Base-by-base conservation (phyloP, 2,797 vertebrate species). In the Molossus molossus region DNA sequence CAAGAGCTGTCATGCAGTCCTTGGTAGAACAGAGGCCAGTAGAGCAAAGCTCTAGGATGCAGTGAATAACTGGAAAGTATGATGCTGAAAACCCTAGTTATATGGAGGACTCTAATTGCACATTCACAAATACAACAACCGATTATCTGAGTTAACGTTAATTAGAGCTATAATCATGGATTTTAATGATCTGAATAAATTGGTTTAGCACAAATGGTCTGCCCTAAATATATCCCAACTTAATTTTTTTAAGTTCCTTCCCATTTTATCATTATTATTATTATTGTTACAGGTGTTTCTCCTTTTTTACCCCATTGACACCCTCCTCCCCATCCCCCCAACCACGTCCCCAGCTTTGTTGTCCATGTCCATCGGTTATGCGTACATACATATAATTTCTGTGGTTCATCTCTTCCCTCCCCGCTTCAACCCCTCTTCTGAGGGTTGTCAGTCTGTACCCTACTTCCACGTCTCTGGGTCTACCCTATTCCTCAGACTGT, bases 151-250 rank as follows among this genome's bases (percentile, higher is more conserved):
- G 96, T 97, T 98, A 99, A 98, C 98, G 99, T 99, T 99, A 99
- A 99, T 99, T 99, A 99, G 98, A 99, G 98, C 98, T 98, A 98
- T 98, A 99, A 99, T 99, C 98, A 98, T 99, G 98, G 98, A 98
- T 99, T 98, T 98, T 98, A 99, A 99, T 99, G 99, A 99, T 99
- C 99, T 99, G 99, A 99, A 98, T 99, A 99, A 99, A 98, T 99
- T 99, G 98, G 98, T 99, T 99, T 98, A 99, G 98, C 98, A 98
- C 94, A 99, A 98, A 98, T 99, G 97, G 97, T 97, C 97, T 97
- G 58, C 98, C 98, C 98, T 99, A 98, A 98, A 99, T 98, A 98
- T 98, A 98, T 97, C 98, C 98, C 94, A 97, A 98, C 98, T 98
- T 97, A 98, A 98, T 98, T 97, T 98, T 91, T 81, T 50, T 37